These are phyloP conservation scores for Hipparchia semele DNA, from an alignment of 2,888 invertebrate species.

Conservation along the genomic window DNA sequence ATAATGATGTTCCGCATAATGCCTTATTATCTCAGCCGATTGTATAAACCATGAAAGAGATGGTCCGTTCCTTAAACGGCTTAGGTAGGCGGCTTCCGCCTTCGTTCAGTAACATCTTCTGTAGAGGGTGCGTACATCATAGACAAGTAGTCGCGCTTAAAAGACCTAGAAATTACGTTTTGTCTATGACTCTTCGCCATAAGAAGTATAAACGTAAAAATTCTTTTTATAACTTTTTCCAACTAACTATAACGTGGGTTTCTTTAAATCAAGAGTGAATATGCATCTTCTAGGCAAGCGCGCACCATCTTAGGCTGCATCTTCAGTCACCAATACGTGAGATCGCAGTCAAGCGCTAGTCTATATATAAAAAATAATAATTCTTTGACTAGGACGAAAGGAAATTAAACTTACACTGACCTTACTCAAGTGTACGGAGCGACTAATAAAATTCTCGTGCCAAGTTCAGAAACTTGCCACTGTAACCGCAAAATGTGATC, in stretches of 20 bases:
- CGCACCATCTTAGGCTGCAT: too few species aligned
- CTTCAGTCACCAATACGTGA: too few species aligned
- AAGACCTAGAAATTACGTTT: not conserved
- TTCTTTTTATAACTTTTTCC: too few species aligned
- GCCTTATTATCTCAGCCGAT: slow-evolving; percentile 39
- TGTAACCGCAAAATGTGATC: slow-evolving; percentile 50
- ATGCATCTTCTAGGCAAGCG: too few species aligned
- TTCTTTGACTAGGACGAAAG: not conserved
- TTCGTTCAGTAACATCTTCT: slow-evolving; percentile 40
- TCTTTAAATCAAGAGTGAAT: too few species aligned
- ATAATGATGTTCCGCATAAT: slow-evolving; percentile 41
- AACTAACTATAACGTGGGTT: too few species aligned
- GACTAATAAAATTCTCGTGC: slow-evolving; percentile 37
- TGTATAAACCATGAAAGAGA: slow-evolving; percentile 41
- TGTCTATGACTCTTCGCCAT: too few species aligned
- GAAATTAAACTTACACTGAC: not conserved
- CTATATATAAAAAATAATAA: too few species aligned
- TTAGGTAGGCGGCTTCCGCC: slow-evolving; percentile 49
- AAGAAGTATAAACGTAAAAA: too few species aligned
- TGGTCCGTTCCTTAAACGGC: slow-evolving; percentile 43
- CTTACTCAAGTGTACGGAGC: slow-evolving; percentile 20
- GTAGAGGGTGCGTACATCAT: slow-evolving; percentile 26
- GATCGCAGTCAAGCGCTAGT: too few species aligned
- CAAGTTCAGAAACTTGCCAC: slow-evolving; percentile 44
- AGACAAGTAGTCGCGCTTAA: slow-evolving; percentile 7